Percentiles rank a stretch among this genome's conserved stretches.
phyloP scores from a whole-genome alignment of 2,888 invertebrate genomes.

The Tetrapedia diversipes region DNA sequence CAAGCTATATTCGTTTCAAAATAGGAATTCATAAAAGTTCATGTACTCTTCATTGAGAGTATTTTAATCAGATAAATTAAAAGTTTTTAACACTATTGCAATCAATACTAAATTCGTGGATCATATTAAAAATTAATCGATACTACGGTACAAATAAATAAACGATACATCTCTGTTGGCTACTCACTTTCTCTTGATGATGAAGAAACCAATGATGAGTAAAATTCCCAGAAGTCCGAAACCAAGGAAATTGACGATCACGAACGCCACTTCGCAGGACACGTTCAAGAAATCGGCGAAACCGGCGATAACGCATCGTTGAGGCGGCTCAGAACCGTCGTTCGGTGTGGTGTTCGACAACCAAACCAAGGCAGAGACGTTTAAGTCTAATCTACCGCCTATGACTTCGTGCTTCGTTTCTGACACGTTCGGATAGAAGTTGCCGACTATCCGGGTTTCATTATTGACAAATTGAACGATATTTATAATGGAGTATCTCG shows the following conservation, averaged over 20 bases:
- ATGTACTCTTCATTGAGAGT: no score
- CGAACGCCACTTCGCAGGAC: slow-evolving; percentile 89
- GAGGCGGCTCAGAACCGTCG: slow-evolving; percentile 86
- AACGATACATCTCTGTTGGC: background rate
- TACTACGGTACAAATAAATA: no score
- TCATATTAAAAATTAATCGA: no score
- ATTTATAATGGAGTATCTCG: slow-evolving; percentile 86
- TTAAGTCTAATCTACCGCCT: slow-evolving; percentile 84
- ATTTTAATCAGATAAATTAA: no score
- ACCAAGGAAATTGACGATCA: slow-evolving; percentile 87
- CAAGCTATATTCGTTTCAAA: no score
- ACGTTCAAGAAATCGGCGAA: slow-evolving; percentile 88
- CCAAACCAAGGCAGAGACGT: slow-evolving; percentile 86
- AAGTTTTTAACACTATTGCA: no score
- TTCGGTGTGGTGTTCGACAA: slow-evolving; percentile 86
- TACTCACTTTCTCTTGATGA: slow-evolving; percentile 86
- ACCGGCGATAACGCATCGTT: slow-evolving; percentile 87
- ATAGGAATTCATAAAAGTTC: no score
- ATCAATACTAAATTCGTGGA: no score
- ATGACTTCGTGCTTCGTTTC: slow-evolving; percentile 82
- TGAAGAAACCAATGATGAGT: slow-evolving; percentile 85
- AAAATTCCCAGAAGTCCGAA: slow-evolving; percentile 84
- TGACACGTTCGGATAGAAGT: slow-evolving; percentile 85
- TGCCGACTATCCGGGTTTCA: slow-evolving; percentile 84
- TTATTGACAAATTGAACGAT: slow-evolving; percentile 86